Conservation (phyloP, 1,140 invertebrate genomes). For the Sarcophaga peregrina region DNA sequence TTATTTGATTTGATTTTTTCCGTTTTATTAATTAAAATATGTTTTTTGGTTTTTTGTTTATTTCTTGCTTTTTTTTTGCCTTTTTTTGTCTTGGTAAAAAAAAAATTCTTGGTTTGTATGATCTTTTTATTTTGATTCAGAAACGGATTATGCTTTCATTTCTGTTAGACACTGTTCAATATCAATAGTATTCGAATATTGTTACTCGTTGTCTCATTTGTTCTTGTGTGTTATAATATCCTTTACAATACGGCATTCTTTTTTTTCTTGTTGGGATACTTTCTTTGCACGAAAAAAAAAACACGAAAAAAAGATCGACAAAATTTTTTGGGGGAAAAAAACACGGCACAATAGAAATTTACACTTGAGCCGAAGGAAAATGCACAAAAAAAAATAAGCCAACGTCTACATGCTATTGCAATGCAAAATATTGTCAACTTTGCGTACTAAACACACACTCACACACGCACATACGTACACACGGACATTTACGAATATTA, state of each 20-base stretch:
- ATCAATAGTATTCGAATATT: neutral
- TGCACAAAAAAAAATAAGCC: neutral
- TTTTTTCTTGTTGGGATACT: neutral
- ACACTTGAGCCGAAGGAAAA: neutral
- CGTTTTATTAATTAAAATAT: neutral
- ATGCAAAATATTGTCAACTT: neutral
- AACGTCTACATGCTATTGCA: neutral
- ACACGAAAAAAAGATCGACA: too few relatives aligned
- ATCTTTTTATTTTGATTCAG: too few relatives aligned
- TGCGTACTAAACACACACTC: neutral
- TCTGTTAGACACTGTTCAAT: neutral
- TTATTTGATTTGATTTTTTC: slow-evolving; percentile 23
- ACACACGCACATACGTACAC: too few relatives aligned
- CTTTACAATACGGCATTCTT: neutral
- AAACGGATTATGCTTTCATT: too few relatives aligned
- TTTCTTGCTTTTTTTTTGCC: neutral
- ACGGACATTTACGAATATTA: too few relatives aligned
- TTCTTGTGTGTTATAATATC: neutral
- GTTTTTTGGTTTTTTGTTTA: slow-evolving; percentile 7
- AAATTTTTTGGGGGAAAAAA: neutral
- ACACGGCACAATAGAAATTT: neutral
- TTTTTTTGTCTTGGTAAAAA: neutral
- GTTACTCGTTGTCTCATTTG: neutral
- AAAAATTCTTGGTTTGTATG: too few relatives aligned
- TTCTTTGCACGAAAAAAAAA: too few relatives aligned